A percentile compares a stretch with the other conserved stretches of the same genome.
These are phyloP conservation scores for Labeo catla DNA, from an alignment of 2,113 vertebrate genomes.

Conservation along the genomic window DNA sequence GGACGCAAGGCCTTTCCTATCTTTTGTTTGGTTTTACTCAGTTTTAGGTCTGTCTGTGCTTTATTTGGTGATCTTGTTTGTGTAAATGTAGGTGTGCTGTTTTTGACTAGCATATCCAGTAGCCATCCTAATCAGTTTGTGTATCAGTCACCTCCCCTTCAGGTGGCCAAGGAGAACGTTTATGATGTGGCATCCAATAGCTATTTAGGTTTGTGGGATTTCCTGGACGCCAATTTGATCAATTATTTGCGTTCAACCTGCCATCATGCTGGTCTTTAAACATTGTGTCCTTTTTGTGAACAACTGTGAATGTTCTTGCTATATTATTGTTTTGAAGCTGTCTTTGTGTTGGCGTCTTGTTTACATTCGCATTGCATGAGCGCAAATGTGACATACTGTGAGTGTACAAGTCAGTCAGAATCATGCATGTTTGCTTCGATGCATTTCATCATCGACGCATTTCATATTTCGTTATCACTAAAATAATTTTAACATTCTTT, in stretches of 20 bases:
- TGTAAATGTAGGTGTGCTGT: conserved; percentile 78
- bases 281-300: not conserved
- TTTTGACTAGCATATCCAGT: conserved; percentile 83
- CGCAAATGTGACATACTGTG: not conserved
- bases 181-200: conserved; percentile 82
- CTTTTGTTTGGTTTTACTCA: not conserved
- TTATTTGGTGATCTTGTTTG: conserved; percentile 15
- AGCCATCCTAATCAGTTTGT: conserved; percentile 84
- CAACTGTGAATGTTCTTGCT: not conserved
- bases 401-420: not conserved
- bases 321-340: not conserved
- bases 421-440: not conserved
- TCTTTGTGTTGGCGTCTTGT: not conserved
- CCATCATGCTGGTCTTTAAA: not conserved
- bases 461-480: not conserved
- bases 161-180: conserved; percentile 65
- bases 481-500: not conserved
- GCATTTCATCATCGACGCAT: not conserved
- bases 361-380: not conserved
- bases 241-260: not conserved
- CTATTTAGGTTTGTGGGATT: conserved; percentile 86
- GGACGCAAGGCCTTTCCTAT: not conserved
- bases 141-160: conserved; percentile 82
- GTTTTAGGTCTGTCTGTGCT: conserved; percentile 12
- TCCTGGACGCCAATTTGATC: conserved; percentile 64